Conservation (phyloP, 2,113 vertebrate species). For the Triplophysa tibetana region DNA sequence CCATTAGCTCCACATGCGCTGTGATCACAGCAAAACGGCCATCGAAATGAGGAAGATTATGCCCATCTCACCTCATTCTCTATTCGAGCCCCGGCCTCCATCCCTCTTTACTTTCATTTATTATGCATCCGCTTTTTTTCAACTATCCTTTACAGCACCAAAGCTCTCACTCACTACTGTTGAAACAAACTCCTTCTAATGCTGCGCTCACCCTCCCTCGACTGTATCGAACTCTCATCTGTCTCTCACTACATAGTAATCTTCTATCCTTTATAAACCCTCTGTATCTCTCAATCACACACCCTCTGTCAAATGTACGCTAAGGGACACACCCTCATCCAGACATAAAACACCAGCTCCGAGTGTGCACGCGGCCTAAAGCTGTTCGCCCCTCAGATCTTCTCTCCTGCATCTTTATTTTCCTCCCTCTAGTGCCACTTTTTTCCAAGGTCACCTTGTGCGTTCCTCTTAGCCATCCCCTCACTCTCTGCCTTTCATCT, state of each 20-base stretch:
- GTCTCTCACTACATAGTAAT: slow-evolving; percentile 40
- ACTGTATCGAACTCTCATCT: slow-evolving; percentile 4
- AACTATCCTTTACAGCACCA: background rate
- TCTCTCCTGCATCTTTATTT: slow-evolving; percentile 45
- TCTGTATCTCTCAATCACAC: slow-evolving; percentile 32
- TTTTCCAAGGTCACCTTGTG: slow-evolving; percentile 36
- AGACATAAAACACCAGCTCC: slow-evolving; percentile 24
- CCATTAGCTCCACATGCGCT: slow-evolving; percentile 66
- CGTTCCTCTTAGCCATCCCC: slow-evolving; percentile 6
- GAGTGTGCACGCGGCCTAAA: slow-evolving; percentile 51
- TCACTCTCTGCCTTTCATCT: slow-evolving; percentile 41
- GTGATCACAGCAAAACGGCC: slow-evolving; percentile 55
- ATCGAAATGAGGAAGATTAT: slow-evolving; percentile 43
- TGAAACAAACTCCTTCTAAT: slow-evolving; percentile 17
- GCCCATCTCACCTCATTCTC: slow-evolving; percentile 22
- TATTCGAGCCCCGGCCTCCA: background rate
- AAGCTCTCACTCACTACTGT: slow-evolving; percentile 7
- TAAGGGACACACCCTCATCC: slow-evolving; percentile 16
- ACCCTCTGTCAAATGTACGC: slow-evolving; percentile 14
- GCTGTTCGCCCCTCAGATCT: slow-evolving; percentile 64
- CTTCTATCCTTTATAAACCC: slow-evolving; percentile 42
- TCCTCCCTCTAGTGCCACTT: background rate
- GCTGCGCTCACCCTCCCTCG: background rate
- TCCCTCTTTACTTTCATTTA: slow-evolving; percentile 54
- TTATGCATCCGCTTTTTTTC: slow-evolving; percentile 41